Conservation (phyloP, 2,797 vertebrate species). For the Fringilla coelebs region DNA sequence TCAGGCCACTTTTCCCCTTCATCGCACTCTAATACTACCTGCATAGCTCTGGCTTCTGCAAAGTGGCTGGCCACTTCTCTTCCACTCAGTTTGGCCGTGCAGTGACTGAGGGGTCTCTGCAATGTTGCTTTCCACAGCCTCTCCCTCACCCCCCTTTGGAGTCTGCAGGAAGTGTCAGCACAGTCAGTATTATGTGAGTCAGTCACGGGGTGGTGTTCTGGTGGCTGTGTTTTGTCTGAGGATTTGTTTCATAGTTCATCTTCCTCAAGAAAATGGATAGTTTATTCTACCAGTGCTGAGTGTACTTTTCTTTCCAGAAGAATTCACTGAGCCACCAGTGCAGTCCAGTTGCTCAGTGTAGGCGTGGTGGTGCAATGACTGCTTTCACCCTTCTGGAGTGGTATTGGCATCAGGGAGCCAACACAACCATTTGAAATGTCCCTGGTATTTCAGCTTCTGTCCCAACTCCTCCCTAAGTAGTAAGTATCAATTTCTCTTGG, state of each 20-base stretch:
- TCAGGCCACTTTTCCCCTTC: not conserved
- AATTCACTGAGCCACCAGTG: not conserved
- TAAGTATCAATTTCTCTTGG: not conserved
- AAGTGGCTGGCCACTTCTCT: not conserved
- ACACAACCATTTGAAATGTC: accelerated
- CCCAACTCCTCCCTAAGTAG: not conserved
- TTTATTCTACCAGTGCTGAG: not conserved
- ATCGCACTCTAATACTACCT: not conserved
- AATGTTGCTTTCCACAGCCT: not conserved
- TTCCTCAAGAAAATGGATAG: not conserved
- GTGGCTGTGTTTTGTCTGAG: not conserved
- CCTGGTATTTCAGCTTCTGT: not conserved
- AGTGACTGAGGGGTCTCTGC: not conserved
- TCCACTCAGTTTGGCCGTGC: not conserved
- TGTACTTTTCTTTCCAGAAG: not conserved
- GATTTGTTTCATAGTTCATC: not conserved
- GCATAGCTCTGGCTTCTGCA: not conserved
- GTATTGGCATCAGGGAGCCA: not conserved
- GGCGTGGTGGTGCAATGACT: not conserved
- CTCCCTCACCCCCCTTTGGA: not conserved
- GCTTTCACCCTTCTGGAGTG: not conserved
- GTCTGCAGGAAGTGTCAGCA: not conserved
- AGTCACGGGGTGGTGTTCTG: accelerated
- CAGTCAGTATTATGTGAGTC: not conserved
- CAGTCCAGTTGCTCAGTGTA: not conserved